Conservation (phyloP, 1,140 invertebrate genomes). For the Zaprionus nigranus region DNA sequence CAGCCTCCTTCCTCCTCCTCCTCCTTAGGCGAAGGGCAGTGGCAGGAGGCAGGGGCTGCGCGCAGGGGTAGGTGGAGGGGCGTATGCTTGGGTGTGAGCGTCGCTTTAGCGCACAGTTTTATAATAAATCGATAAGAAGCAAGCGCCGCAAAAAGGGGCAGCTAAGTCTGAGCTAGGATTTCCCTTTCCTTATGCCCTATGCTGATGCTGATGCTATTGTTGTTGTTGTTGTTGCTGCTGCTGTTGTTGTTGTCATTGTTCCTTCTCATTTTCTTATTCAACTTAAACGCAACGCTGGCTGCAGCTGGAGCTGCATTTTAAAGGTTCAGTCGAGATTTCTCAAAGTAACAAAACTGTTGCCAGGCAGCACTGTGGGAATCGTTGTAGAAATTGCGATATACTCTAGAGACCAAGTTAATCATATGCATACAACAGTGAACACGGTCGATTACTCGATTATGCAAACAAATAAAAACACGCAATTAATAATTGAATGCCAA, state of each 20-base stretch:
- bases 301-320: slow-evolving; percentile 2
- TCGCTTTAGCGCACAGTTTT: slow-evolving; percentile 60
- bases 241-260: neutral
- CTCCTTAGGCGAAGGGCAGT: neutral
- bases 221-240: neutral
- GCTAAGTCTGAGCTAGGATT: slow-evolving; percentile 46
- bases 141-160: slow-evolving; percentile 28
- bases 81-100: slow-evolving; percentile 46
- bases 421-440: neutral
- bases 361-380: neutral
- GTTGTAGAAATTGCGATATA: neutral
- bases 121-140: slow-evolving; percentile 74
- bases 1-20: neutral
- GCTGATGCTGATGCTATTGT: neutral
- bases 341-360: slow-evolving; percentile 15
- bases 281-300: slow-evolving; percentile 6
- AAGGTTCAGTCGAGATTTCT: slow-evolving; percentile 4
- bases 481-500: too few relatives aligned
- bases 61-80: too few relatives aligned
- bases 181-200: slow-evolving; percentile 19
- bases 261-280: neutral
- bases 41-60: too few relatives aligned
- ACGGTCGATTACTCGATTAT: too few relatives aligned
- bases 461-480: too few relatives aligned
- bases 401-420: neutral